Evolutionary conservation across 2,888 invertebrate genomes (phyloP).

Genomic region (Diloba caeruleocephala): DNA sequence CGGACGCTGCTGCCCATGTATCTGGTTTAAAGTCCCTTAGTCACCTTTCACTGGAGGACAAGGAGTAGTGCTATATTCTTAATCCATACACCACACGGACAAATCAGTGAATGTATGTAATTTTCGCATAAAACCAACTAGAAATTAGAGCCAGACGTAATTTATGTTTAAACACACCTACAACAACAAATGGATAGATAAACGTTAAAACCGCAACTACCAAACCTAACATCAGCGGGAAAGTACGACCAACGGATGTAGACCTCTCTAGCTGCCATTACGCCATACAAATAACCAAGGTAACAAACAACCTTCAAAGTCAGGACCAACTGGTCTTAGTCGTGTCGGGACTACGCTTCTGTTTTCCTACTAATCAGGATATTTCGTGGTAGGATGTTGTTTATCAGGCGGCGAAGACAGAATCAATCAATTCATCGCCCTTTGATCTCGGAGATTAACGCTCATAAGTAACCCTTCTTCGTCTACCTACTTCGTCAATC

Average conservation of each 20-base stretch:
- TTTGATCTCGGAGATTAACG: conserved; percentile 41
- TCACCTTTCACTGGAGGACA: too few relatives aligned
- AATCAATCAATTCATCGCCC: conserved; percentile 64
- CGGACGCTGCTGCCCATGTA: too few relatives aligned
- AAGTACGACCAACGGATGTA: conserved; percentile 36
- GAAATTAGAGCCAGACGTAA: conserved; percentile 11
- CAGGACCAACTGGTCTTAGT: conserved; percentile 51
- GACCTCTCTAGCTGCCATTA: conserved; percentile 33
- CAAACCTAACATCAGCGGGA: conserved; percentile 57
- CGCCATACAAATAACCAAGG: conserved; percentile 25
- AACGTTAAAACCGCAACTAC: conserved; percentile 59
- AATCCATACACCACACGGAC: conserved; percentile 1
- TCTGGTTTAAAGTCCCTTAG: too few relatives aligned
- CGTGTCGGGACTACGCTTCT: conserved; percentile 51
- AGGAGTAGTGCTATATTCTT: too few relatives aligned
- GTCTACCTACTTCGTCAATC: conserved; percentile 30
- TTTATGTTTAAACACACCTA: conserved; percentile 40
- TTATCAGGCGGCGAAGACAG: conserved; percentile 52
- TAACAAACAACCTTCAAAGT: conserved; percentile 55
- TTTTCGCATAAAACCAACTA: conserved; percentile 1
- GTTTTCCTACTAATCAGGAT: conserved; percentile 66
- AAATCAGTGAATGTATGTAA: conserved; percentile 10
- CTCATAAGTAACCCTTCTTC: conserved; percentile 28
- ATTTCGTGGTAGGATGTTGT: conserved; percentile 64
- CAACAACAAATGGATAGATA: conserved; percentile 55